These are phyloP conservation scores for Platycheirus rosarum DNA, from an alignment of 2,888 invertebrate species.

Conservation along the genomic window DNA sequence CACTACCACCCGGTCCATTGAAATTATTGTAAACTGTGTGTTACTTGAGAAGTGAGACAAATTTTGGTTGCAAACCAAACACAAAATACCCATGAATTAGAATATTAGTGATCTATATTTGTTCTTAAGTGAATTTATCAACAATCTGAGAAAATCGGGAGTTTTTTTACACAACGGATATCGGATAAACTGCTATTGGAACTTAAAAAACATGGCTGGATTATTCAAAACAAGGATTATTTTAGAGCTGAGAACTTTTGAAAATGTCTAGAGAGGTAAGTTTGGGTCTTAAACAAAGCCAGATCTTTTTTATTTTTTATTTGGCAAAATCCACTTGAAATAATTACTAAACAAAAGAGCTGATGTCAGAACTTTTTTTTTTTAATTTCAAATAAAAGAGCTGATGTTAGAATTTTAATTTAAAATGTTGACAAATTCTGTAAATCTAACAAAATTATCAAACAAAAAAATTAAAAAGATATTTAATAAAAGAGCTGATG, in stretches of 20 bases:
- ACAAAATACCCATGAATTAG: conserved; percentile 46
- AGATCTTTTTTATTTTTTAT: no score
- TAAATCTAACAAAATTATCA: no score
- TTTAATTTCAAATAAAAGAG: not conserved
- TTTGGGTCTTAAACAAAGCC: no score
- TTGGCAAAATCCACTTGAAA: no score
- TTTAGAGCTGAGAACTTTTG: conserved; percentile 7
- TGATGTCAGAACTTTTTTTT: conserved; percentile 48
- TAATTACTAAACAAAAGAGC: conserved; percentile 51
- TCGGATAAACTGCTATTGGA: conserved; percentile 37
- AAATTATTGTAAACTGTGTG: conserved; percentile 5
- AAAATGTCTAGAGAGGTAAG: conserved; percentile 60
- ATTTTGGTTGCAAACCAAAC: conserved; percentile 13
- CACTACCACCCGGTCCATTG: conserved; percentile 23
- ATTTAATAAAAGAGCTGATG: conserved; percentile 1
- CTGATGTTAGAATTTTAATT: not conserved
- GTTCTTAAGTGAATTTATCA: conserved; percentile 12
- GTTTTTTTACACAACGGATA: conserved; percentile 18
- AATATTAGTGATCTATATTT: conserved; percentile 21
- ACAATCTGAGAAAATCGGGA: conserved; percentile 12
- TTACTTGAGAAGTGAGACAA: conserved; percentile 53
- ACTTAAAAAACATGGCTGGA: conserved; percentile 53
- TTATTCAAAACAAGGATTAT: conserved; percentile 70
- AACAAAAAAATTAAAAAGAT: no score
- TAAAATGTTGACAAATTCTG: no score